phyloP scores from a whole-genome alignment of 1,140 invertebrate genomes.

The Anadara kagoshimensis region DNA sequence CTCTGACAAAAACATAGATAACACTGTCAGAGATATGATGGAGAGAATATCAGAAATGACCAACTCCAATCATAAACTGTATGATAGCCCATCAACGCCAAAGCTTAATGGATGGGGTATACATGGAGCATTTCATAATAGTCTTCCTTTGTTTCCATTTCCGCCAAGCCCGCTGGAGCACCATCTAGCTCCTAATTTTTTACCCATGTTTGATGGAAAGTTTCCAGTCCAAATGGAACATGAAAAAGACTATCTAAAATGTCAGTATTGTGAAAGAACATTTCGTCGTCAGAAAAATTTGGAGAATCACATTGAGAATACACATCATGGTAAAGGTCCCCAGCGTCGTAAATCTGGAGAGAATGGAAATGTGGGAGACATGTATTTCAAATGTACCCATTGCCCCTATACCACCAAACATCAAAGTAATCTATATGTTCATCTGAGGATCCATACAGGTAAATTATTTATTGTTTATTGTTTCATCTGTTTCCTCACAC shows the following conservation, averaged over 20 bases:
- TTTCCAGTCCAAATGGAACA: constrained; percentile 53
- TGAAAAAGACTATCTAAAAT: constrained; percentile 71
- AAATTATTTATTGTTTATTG: constrained; percentile 22
- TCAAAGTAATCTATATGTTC: constrained; percentile 72
- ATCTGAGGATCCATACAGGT: constrained; percentile 72
- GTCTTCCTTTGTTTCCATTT: constrained; percentile 62
- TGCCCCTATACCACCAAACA: constrained; percentile 73
- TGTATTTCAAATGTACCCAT: constrained; percentile 72
- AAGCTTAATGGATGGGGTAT: constrained; percentile 53
- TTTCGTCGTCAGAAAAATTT: constrained; percentile 69
- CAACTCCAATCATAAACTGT: constrained; percentile 12
- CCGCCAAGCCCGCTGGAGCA: constrained; percentile 59
- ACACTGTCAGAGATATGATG: background rate
- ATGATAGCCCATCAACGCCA: constrained; percentile 32
- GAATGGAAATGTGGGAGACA: constrained; percentile 53
- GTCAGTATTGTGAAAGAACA: constrained; percentile 70
- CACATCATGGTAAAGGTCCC: constrained; percentile 65
- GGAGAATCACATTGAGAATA: constrained; percentile 70
- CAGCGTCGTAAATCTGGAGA: constrained; percentile 57
- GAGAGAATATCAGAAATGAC: constrained; percentile 31
- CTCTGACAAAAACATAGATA: constrained; percentile 3
- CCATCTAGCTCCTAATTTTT: constrained; percentile 58
- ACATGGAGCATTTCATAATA: constrained; percentile 52
- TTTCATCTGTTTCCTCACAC: too few species aligned
- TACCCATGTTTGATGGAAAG: constrained; percentile 56